A percentile compares a stretch with the other conserved stretches of the same genome.
These are phyloP conservation scores for Synaphobranchus kaupii DNA, from an alignment of 2,797 vertebrate species.

Conservation along the genomic window DNA sequence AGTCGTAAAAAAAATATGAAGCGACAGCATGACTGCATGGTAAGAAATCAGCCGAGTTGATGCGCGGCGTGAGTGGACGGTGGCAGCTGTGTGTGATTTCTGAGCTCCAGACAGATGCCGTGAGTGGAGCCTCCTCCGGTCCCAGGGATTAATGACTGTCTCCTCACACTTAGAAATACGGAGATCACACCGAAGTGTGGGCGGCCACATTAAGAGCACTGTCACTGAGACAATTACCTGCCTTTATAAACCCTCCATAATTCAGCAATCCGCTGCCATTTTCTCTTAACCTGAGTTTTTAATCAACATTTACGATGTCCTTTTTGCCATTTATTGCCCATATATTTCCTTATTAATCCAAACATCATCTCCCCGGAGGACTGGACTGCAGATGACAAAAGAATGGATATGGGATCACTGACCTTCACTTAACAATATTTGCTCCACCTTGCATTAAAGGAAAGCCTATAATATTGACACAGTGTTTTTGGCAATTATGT, in stretches of 20 bases:
- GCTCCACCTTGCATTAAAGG: background rate
- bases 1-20: slow-evolving; percentile 15
- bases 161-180: slow-evolving; percentile 71
- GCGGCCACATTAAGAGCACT: slow-evolving; percentile 72
- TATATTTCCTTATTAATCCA: slow-evolving; percentile 79
- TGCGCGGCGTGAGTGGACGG: background rate
- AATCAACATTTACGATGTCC: slow-evolving; percentile 84
- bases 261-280: slow-evolving; percentile 73
- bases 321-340: slow-evolving; percentile 83
- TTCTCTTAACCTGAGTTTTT: slow-evolving; percentile 81
- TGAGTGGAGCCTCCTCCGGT: slow-evolving; percentile 62
- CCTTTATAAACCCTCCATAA: slow-evolving; percentile 75
- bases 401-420: slow-evolving; percentile 74
- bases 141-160: slow-evolving; percentile 76
- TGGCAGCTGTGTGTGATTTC: slow-evolving; percentile 63
- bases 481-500: slow-evolving; percentile 57
- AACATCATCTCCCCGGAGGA: slow-evolving; percentile 76
- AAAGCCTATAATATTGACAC: slow-evolving; percentile 8
- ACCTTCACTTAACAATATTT: slow-evolving; percentile 62
- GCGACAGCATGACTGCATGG: slow-evolving; percentile 10
- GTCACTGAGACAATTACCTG: slow-evolving; percentile 77
- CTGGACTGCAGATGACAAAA: slow-evolving; percentile 73
- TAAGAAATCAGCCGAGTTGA: slow-evolving; percentile 19
- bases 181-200: slow-evolving; percentile 60
- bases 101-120: slow-evolving; percentile 56